Evolutionary conservation across 2,113 vertebrate genomes (phyloP), one percentile per base, ranked within the genome.

Genomic region (Prochilodus magdalenae): DNA sequence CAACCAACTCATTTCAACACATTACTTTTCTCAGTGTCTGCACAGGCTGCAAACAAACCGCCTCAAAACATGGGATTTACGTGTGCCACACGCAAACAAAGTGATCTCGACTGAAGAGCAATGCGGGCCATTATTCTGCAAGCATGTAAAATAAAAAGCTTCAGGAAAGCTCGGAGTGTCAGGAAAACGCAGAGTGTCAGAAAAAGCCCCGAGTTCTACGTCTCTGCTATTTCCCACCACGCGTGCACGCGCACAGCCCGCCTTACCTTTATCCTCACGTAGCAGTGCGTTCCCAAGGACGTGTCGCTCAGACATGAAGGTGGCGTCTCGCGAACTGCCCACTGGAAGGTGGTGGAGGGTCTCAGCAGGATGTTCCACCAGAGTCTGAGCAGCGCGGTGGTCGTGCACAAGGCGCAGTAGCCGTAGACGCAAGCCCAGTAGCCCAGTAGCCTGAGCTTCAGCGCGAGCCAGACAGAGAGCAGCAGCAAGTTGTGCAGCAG

Each of bases 201-300:
- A n/a, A n/a, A 7, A 44, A 40, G 6, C 10, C 24, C 5, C 36
- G 29, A 40, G 26, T 27, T 22, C 1, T 26, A 55, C 40, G 40
- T 51, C 40, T 13, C 49, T 51, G 49, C 7, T 51, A 51, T 67
- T 18, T 10, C n/a, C 49, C 4, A 33, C 26, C 27, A 6, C 57
- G 60, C 36, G 26, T 66, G 72, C 69, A 44, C 71, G 74, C 74
- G 11, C 75, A 87, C 94, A 89, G 95, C 96, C 96, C 97, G 97
- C 74, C 89, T 94, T 90, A 96, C 97, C 97, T 99, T 99, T 90
- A 97, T 96, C 80, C 96, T 84, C 79, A 99, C 96, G 90, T 98
- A 99, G 92, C 97, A 99, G 94, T 99, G 97, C 66, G 97, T 98
- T 75, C 97, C 97, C 94, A 97, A 90, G 87, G 96, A 96, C 90